These are phyloP conservation scores for Sorex araneus DNA, from an alignment of 2,113 vertebrate genomes.

Conservation along the genomic window DNA sequence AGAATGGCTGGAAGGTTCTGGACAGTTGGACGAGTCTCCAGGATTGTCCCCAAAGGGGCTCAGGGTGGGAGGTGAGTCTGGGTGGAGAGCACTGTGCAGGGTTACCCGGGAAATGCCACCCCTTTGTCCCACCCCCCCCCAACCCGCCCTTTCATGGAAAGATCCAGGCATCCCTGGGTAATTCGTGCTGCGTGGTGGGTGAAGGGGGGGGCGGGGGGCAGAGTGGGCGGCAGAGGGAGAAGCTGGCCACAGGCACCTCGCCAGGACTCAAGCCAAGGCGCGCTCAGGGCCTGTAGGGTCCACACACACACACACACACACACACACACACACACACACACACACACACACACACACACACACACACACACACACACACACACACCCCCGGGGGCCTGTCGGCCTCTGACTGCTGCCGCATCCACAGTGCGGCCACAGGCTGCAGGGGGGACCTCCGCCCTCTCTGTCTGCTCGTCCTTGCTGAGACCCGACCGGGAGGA, in stretches of 20 bases:
- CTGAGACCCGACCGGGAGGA: background rate
- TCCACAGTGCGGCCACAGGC: fast-evolving
- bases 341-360: no score
- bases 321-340: no score
- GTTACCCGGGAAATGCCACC: slow-evolving; percentile 20
- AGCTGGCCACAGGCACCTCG: background rate
- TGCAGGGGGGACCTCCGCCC: no score
- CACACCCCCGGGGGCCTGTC: background rate
- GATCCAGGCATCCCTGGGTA: background rate
- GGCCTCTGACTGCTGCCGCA: background rate
- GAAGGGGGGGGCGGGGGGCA: no score
- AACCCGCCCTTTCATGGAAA: background rate
- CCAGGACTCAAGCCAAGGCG: background rate
- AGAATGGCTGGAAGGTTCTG: background rate
- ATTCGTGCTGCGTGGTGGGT: no score
- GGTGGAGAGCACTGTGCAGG: background rate
- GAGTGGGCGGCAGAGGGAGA: background rate
- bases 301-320: no score
- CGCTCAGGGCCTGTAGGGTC: background rate
- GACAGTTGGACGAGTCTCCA: background rate
- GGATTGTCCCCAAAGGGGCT: background rate
- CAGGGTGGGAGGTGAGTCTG: background rate
- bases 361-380: no score
- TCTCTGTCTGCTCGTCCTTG: background rate
- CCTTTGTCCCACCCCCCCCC: background rate